These are phyloP conservation scores for Dryobota labecula DNA, from an alignment of 2,888 invertebrate species.

Conservation along the genomic window DNA sequence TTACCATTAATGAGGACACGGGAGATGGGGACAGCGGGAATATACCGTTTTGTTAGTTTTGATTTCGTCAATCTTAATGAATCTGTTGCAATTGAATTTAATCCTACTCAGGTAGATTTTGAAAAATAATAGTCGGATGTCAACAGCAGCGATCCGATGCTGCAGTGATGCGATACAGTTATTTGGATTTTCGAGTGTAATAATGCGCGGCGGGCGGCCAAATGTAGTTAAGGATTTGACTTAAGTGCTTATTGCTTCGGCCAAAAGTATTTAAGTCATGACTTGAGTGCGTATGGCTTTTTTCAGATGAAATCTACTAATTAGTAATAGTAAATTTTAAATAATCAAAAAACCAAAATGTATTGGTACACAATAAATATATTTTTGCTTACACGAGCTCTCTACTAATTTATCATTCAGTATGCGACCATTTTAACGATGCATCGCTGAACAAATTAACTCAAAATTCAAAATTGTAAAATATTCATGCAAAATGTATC, in stretches of 20 bases:
- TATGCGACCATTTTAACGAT: background rate
- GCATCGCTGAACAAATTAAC: constrained; percentile 9
- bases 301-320: no score
- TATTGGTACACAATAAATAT: background rate
- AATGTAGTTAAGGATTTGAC: no score
- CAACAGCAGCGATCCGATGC: background rate
- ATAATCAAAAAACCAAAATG: background rate
- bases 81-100: background rate
- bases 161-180: background rate
- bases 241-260: no score
- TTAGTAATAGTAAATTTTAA: background rate
- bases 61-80: background rate
- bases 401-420: background rate
- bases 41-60: background rate
- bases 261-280: no score
- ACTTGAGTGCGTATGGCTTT: no score
- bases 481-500: constrained; percentile 5
- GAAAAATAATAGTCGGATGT: background rate
- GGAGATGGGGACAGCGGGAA: no score
- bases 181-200: background rate
- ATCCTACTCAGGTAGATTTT: background rate
- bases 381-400: background rate
- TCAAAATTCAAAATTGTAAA: constrained; percentile 24
- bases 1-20: no score
- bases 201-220: no score